A percentile compares a stretch with the other conserved stretches of the same genome.
Evolutionary conservation across 2,113 vertebrate genomes (phyloP).

Genomic region (Peromyscus maniculatus): DNA sequence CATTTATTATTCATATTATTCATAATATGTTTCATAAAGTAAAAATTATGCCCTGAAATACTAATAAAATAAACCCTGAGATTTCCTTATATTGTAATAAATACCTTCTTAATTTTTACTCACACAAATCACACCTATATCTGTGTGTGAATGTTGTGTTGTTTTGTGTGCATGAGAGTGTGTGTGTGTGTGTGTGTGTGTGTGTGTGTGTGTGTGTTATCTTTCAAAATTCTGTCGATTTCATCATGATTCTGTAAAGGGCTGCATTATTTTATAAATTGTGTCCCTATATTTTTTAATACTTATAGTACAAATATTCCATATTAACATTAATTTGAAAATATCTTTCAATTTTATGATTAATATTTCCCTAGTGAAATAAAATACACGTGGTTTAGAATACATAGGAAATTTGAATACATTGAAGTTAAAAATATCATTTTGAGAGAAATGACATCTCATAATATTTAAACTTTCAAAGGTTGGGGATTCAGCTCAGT

Average conservation of each 20-base stretch:
- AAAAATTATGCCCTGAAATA: background rate
- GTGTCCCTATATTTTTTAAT: background rate
- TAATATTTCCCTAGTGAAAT: background rate
- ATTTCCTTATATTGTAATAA: background rate
- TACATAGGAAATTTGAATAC: too few species aligned
- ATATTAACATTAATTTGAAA: constrained; percentile 8
- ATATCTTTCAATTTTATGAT: background rate
- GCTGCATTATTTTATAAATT: background rate
- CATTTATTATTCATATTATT: background rate
- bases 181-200: background rate
- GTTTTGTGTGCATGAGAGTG: background rate
- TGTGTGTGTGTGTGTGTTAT: background rate
- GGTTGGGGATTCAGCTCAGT: too few species aligned
- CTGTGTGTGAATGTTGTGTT: background rate
- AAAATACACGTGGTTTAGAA: background rate
- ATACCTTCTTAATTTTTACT: background rate
- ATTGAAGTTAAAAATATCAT: background rate
- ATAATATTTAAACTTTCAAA: background rate
- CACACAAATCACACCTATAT: background rate
- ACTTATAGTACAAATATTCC: background rate
- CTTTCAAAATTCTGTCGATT: background rate
- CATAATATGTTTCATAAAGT: background rate
- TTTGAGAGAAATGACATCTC: background rate
- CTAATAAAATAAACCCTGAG: background rate
- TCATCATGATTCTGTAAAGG: background rate